Evolutionary conservation across 2,113 vertebrate genomes (phyloP).

Genomic region (Romanogobio albipinnatus): DNA sequence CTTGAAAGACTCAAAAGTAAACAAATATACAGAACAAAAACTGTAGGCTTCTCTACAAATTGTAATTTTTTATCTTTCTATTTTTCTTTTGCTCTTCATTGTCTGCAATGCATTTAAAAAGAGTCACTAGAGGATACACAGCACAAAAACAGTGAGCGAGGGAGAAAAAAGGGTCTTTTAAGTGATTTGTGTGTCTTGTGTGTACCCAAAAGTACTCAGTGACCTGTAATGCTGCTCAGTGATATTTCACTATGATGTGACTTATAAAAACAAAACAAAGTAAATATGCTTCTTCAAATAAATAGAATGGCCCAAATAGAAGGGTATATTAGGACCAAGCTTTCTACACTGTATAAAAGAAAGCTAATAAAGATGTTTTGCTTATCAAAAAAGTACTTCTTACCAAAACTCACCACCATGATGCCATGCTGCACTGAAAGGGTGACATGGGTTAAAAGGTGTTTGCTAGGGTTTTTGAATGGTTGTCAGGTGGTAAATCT

Average conservation of each 20-base stretch:
- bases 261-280: slow-evolving; percentile 14
- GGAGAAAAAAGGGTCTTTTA: neutral
- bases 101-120: neutral
- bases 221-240: slow-evolving; percentile 50
- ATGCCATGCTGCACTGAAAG: neutral
- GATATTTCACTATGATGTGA: slow-evolving; percentile 48
- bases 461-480: neutral
- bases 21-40: neutral
- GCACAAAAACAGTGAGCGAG: slow-evolving; percentile 11
- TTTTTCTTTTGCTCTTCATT: neutral
- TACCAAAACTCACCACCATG: neutral
- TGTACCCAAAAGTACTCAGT: slow-evolving; percentile 23
- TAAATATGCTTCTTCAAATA: slow-evolving; percentile 26
- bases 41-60: neutral
- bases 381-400: neutral
- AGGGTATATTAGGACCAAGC: neutral
- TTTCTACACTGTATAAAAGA: neutral
- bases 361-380: no score
- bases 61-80: neutral
- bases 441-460: neutral
- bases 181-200: slow-evolving; percentile 3
- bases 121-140: neutral
- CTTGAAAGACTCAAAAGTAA: neutral
- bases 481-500: neutral
- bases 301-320: neutral